Evolutionary conservation across 2,888 invertebrate species (phyloP).

Genomic region (Xestia rhomboidea): DNA sequence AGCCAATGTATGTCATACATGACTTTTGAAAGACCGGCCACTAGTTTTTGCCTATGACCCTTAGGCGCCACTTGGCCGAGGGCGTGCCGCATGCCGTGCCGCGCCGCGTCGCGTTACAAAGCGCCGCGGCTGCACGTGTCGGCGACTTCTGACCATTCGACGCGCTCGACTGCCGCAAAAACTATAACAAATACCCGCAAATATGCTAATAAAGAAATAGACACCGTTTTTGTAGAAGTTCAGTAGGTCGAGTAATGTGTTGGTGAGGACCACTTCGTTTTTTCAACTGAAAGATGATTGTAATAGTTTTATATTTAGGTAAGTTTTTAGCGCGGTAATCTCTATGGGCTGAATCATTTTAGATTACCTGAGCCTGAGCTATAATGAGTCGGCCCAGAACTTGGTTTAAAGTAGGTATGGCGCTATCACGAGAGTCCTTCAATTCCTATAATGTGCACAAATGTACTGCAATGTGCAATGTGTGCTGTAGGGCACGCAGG

Average conservation of each 20-base stretch:
- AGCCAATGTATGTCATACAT: background rate
- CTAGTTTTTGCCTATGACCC: slow-evolving; percentile 31
- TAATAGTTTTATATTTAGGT: background rate
- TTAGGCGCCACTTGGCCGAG: slow-evolving; percentile 58
- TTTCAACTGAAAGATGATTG: background rate
- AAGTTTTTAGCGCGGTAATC: background rate
- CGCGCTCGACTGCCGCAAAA: slow-evolving; percentile 55
- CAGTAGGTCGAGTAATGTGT: background rate
- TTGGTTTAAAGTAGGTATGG: background rate
- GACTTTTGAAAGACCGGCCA: slow-evolving; percentile 12
- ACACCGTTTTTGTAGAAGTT: background rate
- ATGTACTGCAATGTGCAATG: no score
- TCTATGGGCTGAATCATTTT: background rate
- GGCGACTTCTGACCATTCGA: slow-evolving; percentile 62
- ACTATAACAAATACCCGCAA: slow-evolving; percentile 53
- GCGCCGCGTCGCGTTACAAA: slow-evolving; percentile 62
- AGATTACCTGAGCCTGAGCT: background rate
- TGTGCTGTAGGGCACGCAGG: background rate
- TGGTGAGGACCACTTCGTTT: background rate
- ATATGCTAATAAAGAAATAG: slow-evolving; percentile 31
- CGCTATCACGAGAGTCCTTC: background rate
- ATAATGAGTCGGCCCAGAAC: background rate
- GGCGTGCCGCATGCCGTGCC: slow-evolving; percentile 50
- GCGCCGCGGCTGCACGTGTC: slow-evolving; percentile 57
- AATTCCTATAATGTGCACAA: background rate